Percentiles rank a stretch among this genome's conserved stretches.
Conservation (phyloP, 1,140 invertebrate genomes). For the Phymastichus coffea region DNA sequence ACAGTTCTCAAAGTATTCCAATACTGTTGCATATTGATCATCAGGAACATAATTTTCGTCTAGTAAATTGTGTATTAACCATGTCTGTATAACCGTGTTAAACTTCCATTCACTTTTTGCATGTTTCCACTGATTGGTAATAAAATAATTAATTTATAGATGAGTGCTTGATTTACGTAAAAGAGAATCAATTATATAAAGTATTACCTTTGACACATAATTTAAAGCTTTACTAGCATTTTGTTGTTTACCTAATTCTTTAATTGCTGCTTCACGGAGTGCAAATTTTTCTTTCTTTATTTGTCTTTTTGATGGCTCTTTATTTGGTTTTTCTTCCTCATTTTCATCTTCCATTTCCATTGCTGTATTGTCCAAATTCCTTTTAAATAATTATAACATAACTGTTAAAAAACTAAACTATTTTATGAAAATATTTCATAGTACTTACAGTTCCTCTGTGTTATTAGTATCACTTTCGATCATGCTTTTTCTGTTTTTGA, state of each 20-base stretch:
- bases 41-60: constrained; percentile 60
- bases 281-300: constrained; percentile 42
- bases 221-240: constrained; percentile 40
- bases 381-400: no score
- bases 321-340: constrained; percentile 6
- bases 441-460: no score
- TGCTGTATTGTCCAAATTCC: no score
- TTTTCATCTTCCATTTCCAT: neutral
- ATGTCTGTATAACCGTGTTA: constrained; percentile 73
- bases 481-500: no score
- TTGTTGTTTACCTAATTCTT: constrained; percentile 32
- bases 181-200: constrained; percentile 1
- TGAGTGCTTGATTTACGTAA: neutral
- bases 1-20: constrained; percentile 70
- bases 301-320: constrained; percentile 38
- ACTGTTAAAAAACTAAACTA: no score
- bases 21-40: constrained; percentile 62
- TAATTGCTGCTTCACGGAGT: constrained; percentile 27
- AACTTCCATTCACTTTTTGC: constrained; percentile 72
- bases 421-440: no score
- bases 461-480: no score
- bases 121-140: constrained; percentile 65
- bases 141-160: neutral
- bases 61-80: constrained; percentile 69
- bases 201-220: constrained; percentile 46